Conservation (phyloP, 2,113 vertebrate genomes). For the Okapia johnstoni region DNA sequence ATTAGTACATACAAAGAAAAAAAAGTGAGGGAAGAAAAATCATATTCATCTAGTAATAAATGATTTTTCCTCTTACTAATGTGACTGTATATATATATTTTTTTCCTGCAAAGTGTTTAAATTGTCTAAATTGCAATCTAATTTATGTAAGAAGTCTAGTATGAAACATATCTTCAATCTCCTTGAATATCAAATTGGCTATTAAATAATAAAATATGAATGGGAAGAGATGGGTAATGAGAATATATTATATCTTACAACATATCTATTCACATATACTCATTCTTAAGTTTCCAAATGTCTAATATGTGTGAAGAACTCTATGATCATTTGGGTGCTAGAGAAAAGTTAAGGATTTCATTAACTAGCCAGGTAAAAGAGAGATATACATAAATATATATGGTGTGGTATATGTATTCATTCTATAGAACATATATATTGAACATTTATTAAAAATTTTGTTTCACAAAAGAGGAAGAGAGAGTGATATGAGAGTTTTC, state of each 20-base stretch:
- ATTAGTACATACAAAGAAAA: neutral
- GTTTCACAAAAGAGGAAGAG: neutral
- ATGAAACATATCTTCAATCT: neutral
- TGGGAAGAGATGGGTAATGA: neutral
- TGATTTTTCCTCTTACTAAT: neutral
- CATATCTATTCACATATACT: neutral
- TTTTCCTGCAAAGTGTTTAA: neutral
- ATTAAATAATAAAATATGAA: neutral
- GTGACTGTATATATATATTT: neutral
- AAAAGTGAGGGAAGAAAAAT: neutral
- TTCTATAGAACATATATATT: neutral
- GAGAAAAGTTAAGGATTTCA: neutral
- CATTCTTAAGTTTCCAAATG: neutral
- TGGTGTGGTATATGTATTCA: neutral
- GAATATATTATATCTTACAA: neutral
- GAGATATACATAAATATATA: neutral
- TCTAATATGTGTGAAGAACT: neutral
- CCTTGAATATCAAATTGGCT: neutral
- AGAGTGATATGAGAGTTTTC: neutral
- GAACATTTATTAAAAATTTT: neutral
- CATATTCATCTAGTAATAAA: neutral
- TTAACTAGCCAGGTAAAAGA: neutral
- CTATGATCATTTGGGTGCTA: neutral
- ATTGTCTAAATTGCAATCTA: neutral
- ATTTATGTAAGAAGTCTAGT: neutral